A percentile compares a stretch with the other conserved stretches of the same genome.
These are phyloP conservation scores for Deilephila elpenor DNA, from an alignment of 2,888 invertebrate genomes.

Conservation along the genomic window DNA sequence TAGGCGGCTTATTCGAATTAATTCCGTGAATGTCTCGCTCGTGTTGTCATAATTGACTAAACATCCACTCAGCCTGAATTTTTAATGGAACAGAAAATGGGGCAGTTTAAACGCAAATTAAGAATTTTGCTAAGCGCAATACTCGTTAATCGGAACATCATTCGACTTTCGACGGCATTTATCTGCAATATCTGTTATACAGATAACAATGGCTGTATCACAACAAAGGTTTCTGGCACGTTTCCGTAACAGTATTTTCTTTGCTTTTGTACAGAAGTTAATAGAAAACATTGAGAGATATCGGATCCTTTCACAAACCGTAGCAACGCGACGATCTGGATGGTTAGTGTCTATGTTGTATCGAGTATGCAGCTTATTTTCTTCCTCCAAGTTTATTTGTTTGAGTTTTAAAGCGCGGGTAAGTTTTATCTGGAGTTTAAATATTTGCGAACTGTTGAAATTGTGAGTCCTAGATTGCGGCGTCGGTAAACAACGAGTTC, in stretches of 20 bases:
- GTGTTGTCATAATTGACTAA: conserved; percentile 23
- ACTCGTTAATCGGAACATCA: conserved; percentile 19
- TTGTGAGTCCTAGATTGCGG: conserved; percentile 17
- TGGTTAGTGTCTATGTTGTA: conserved; percentile 51
- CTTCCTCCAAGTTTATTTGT: neutral
- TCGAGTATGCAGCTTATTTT: conserved; percentile 2
- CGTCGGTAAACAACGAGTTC: conserved; percentile 49
- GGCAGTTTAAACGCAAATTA: conserved; percentile 22
- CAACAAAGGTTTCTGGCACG: conserved; percentile 74
- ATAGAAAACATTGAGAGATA: conserved; percentile 69
- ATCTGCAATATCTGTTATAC: conserved; percentile 56
- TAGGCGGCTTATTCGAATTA: neutral
- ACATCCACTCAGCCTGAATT: conserved; percentile 17
- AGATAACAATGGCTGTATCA: conserved; percentile 70
- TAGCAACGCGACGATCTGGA: conserved; percentile 44
- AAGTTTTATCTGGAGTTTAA: conserved; percentile 10
- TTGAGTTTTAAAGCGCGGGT: neutral
- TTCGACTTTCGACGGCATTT: conserved; percentile 55
- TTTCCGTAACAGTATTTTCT: conserved; percentile 72
- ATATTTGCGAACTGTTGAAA: conserved; percentile 16
- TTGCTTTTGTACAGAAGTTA: conserved; percentile 68
- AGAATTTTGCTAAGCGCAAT: conserved; percentile 16
- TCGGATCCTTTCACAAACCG: conserved; percentile 59
- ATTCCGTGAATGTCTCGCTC: conserved; percentile 4
- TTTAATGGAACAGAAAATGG: conserved; percentile 9